Base-by-base conservation (phyloP, 2,888 invertebrate species). In the Platynereis dumerilii region DNA sequence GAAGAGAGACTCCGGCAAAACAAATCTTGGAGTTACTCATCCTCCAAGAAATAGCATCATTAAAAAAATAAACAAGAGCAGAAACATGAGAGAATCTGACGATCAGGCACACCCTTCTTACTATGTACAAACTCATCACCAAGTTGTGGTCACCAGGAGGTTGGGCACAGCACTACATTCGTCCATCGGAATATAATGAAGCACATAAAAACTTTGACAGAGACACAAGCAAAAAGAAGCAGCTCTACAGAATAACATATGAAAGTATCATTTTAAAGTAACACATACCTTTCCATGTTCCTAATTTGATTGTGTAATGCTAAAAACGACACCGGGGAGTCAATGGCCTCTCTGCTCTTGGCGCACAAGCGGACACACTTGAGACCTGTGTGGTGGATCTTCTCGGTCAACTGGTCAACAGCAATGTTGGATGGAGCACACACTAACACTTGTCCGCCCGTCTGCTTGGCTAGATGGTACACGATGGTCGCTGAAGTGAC, bases 391-490 rank as follows among this genome's bases (percentile, higher is more conserved):
- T 91, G 89, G 84, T 99, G 98, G 63, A 99, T 98, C 85, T 99
- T 99, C 84, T 98, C 98, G 0, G 99, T 98, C 22, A 99, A 87
- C 80, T 99, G 99, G 85, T 99, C 99, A 0, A 99, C 99, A 27
- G 99, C 99, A 0, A 98, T 99, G 85, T 99, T 99, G 68, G 96
- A 96, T 0, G 99, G 99, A 0, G 99, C 98, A 83, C 99, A 99
- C 0, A 99, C 99, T 1, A 99, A 87, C 0, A 99, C 96, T 44
- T 87, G 86, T 0, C 95, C 94, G 2, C 94, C 93, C 75, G 91
- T 94, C 80, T 96, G 95, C 78, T 95, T 92, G 0, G 94, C 96
- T 65, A 99, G 87, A 82, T 99, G 99, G 83, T 97, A 99, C 1
- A 99, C 99, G 73, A 99, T 96, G 0, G 98, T 97, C 0, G 99